Base-by-base conservation (phyloP, 2,113 vertebrate genomes). In the Aleadryas rufinucha region DNA sequence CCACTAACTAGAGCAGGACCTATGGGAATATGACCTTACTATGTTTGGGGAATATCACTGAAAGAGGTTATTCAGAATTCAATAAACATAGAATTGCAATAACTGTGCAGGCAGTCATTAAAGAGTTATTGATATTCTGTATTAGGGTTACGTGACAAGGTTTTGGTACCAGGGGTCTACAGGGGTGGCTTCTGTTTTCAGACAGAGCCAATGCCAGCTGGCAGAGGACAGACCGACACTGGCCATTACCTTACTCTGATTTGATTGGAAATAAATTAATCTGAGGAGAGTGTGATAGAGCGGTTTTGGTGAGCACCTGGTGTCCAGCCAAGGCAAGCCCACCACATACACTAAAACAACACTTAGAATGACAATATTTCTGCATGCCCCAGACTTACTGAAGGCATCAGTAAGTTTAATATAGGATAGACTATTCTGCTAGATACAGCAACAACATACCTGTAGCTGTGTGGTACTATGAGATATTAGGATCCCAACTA, bases 341-440 rank as follows among this genome's bases (percentile, higher is more conserved):
- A 10, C 10, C 56, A 59, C 11, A 24, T 15, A 20, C 4, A 60
- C 4, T 41, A 16, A 2, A 70, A 7, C 13, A 39, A 19, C 4
- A 23, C 37, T 44, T 30, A 37, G 33, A 3, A 28, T 79, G 61
- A 45, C 9, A 56, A 16, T 5, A 47, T 39, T 84, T 71, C 81
- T 89, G 18, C 35, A 5, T 22, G 8, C 3, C 23, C 10, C 37
- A 69, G 39, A 3, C 9, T 41, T 22, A 35, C 27, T 61, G 77
- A 81, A 87, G 28, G 28, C n/a, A 31, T 5, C 0, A 1, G 12
- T 31, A 20, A 2, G 0, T 70, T 50, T 30, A 31, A 3, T 42
- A 7, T 6, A 19, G n/a, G 47, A 49, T 31, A 70, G 74, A 56
- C 7, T 23, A 8, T 52, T 71, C 7, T 1, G 1, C 23, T 28